Evolutionary conservation across 2,113 vertebrate species (phyloP).

Genomic region (Scomber scombrus): DNA sequence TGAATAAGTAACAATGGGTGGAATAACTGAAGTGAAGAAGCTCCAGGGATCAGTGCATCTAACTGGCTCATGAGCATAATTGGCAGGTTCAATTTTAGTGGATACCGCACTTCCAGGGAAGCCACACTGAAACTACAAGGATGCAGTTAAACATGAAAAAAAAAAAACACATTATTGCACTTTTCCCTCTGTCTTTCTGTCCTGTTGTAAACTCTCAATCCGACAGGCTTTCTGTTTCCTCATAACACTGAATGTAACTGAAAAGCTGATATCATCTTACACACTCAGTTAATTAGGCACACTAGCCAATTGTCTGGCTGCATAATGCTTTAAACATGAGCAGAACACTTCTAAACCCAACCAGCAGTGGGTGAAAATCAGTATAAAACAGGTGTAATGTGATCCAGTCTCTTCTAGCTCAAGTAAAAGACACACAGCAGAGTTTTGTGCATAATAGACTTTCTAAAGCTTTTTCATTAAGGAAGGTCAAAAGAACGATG

Average conservation of each 20-base stretch:
- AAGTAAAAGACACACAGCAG: too few species aligned
- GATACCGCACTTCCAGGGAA: not conserved
- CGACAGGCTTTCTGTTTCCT: not conserved
- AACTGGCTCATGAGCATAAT: slow-evolving; percentile 18
- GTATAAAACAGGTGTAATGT: too few species aligned
- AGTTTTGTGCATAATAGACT: too few species aligned
- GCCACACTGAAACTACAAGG: slow-evolving; percentile 9
- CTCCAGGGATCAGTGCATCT: not conserved
- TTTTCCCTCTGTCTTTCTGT: not conserved
- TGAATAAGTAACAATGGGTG: slow-evolving; percentile 29
- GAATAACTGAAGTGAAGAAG: not conserved
- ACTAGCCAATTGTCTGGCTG: too few species aligned
- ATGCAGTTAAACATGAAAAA: slow-evolving; percentile 50
- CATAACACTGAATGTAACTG: not conserved
- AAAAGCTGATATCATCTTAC: too few species aligned
- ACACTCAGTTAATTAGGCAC: too few species aligned
- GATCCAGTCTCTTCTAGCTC: too few species aligned
- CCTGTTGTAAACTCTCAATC: not conserved
- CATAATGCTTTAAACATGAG: too few species aligned
- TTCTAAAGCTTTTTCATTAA: too few species aligned
- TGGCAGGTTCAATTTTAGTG: slow-evolving; percentile 2
- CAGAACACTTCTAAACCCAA: too few species aligned
- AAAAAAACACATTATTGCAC: not conserved
- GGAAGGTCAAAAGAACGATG: too few species aligned
- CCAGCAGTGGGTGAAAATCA: too few species aligned